Conservation (phyloP, 2,113 vertebrate species). For the Semicossyphus pulcher region DNA sequence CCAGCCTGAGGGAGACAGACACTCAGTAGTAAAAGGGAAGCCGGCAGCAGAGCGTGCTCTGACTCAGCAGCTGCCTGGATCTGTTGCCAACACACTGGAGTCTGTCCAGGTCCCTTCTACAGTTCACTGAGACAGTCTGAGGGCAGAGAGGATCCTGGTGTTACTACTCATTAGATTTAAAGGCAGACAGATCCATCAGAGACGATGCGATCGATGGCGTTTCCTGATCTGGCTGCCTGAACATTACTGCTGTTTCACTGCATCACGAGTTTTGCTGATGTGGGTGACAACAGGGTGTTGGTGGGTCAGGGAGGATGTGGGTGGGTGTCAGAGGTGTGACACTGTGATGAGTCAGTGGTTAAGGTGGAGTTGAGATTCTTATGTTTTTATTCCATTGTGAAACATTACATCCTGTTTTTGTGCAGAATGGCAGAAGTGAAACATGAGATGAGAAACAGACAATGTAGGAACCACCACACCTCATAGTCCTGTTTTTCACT, state of each 20-base stretch:
- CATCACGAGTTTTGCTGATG: constrained; percentile 8
- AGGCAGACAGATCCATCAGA: constrained; percentile 25
- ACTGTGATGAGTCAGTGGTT: neutral
- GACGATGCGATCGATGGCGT: neutral
- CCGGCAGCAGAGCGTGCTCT: constrained; percentile 30
- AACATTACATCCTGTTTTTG: neutral
- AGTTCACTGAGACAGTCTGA: constrained; percentile 41
- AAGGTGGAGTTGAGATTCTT: no score
- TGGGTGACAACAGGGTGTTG: neutral
- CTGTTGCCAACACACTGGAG: constrained; percentile 50
- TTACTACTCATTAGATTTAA: constrained; percentile 43
- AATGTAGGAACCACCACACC: neutral
- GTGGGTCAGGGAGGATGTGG: constrained; percentile 9
- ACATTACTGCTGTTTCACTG: neutral
- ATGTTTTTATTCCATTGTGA: neutral
- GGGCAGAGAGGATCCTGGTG: constrained; percentile 33
- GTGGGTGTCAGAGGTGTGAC: neutral
- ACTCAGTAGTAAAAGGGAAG: constrained; percentile 22
- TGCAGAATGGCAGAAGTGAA: neutral
- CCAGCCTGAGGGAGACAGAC: constrained; percentile 25
- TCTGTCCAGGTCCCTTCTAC: constrained; percentile 27
- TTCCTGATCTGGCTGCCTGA: neutral
- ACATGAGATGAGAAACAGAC: neutral
- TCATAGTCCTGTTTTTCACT: neutral
- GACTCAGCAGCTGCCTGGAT: constrained; percentile 69